Percentiles rank a stretch among this genome's conserved stretches.
phyloP scores from a whole-genome alignment of 2,888 invertebrate species.

The Pandemis corylana region DNA sequence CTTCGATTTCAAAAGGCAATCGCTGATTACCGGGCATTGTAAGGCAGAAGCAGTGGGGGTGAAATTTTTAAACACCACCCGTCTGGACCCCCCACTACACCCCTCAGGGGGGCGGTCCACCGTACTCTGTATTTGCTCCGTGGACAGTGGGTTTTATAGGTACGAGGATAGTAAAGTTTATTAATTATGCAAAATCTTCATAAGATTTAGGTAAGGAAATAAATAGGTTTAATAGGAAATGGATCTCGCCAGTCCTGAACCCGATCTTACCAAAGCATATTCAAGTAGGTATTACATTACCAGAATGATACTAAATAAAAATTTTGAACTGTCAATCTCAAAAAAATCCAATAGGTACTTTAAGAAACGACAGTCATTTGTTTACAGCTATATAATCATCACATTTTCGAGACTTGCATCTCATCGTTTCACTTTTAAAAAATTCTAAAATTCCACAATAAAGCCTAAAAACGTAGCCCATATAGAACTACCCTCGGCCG shows the following conservation, averaged over 20 bases:
- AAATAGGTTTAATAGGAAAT: too few species aligned
- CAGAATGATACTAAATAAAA: too few species aligned
- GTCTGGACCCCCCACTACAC: slow-evolving; percentile 54
- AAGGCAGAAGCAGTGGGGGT: slow-evolving; percentile 69
- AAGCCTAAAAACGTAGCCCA: slow-evolving; percentile 64
- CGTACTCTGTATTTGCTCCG: slow-evolving; percentile 58
- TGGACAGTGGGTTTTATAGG: slow-evolving; percentile 44
- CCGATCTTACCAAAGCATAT: too few species aligned
- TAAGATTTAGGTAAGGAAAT: too few species aligned
- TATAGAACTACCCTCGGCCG: slow-evolving; percentile 74
- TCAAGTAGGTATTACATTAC: too few species aligned
- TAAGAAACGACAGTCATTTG: neutral
- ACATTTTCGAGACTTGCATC: neutral
- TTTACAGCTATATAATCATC: neutral
- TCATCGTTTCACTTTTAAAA: neutral
- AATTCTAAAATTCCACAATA: slow-evolving; percentile 28
- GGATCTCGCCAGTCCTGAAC: too few species aligned
- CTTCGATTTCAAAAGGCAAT: slow-evolving; percentile 84
- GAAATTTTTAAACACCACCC: slow-evolving; percentile 82
- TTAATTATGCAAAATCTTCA: neutral
- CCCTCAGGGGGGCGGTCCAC: slow-evolving; percentile 38
- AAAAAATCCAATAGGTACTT: too few species aligned
- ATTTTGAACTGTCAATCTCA: too few species aligned
- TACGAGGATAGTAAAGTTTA: neutral
- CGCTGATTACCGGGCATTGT: slow-evolving; percentile 81